A percentile compares a stretch with the other conserved stretches of the same genome.
Conservation (phyloP, 2,797 vertebrate species). For the Manis crassicaudata region DNA sequence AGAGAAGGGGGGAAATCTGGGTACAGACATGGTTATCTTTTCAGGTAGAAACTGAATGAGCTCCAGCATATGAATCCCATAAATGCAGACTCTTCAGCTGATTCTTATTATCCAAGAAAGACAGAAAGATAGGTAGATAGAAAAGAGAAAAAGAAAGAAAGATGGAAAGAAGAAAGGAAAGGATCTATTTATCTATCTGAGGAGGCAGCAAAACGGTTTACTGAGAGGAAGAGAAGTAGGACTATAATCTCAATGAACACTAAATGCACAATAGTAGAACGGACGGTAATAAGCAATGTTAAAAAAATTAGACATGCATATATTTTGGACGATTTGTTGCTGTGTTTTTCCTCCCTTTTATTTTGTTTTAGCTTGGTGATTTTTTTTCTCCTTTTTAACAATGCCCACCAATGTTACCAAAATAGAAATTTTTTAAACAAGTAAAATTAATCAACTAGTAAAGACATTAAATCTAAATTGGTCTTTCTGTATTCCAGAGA, state of each 20-base stretch:
- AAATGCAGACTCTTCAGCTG: background rate
- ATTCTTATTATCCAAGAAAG: background rate
- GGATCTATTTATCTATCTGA: background rate
- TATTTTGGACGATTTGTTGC: background rate
- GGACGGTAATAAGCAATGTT: background rate
- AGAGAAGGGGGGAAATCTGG: background rate
- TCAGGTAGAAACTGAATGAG: background rate
- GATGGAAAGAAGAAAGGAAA: no score
- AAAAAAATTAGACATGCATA: background rate
- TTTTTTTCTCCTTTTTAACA: background rate
- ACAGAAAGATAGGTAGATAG: no score
- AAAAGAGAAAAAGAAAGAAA: no score
- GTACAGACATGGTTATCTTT: background rate
- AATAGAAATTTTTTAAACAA: background rate
- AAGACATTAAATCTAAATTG: background rate
- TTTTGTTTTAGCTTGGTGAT: background rate
- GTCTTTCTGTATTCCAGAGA: background rate
- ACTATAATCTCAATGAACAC: background rate
- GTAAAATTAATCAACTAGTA: background rate
- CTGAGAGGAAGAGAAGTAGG: background rate
- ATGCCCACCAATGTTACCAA: background rate
- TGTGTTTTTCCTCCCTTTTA: background rate
- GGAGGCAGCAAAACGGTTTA: background rate
- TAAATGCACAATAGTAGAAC: background rate
- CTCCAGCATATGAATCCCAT: background rate